A percentile compares a stretch with the other conserved stretches of the same genome.
Conservation (phyloP, 2,113 vertebrate genomes). For the Aplodontia rufa region DNA sequence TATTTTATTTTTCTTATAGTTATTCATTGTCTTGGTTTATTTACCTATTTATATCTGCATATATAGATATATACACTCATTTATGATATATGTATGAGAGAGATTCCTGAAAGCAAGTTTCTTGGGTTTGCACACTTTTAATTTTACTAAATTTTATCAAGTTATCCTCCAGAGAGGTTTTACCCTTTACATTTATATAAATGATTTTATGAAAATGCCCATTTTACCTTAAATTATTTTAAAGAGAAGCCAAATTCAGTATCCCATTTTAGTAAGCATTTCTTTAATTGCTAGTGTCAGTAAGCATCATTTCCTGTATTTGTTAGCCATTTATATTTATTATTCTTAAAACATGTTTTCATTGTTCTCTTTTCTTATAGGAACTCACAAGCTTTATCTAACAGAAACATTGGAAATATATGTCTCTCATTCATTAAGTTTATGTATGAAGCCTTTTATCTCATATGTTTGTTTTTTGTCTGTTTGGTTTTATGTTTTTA, state of each 20-base stretch:
- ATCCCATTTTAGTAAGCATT: no score
- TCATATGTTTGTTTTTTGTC: background rate
- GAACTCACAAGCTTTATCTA: background rate
- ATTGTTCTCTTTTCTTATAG: background rate
- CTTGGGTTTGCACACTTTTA: background rate
- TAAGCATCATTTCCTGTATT: no score
- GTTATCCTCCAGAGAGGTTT: background rate
- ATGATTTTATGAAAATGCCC: no score
- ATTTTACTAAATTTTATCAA: conserved; percentile 28
- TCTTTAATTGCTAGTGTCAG: no score
- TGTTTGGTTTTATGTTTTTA: background rate
- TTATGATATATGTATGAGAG: background rate
- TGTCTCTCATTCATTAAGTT: background rate
- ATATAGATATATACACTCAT: background rate
- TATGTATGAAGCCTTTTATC: background rate
- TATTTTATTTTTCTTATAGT: background rate
- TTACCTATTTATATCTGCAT: background rate
- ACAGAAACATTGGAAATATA: background rate
- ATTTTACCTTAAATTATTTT: no score
- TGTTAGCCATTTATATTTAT: no score
- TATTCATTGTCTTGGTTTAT: background rate
- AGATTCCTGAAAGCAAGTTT: conserved; percentile 1
- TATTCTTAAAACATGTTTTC: conserved; percentile 5
- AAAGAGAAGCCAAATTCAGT: no score
- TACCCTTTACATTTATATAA: no score